Base-by-base conservation (phyloP, 2,797 vertebrate species). In the Clarias fuscus region DNA sequence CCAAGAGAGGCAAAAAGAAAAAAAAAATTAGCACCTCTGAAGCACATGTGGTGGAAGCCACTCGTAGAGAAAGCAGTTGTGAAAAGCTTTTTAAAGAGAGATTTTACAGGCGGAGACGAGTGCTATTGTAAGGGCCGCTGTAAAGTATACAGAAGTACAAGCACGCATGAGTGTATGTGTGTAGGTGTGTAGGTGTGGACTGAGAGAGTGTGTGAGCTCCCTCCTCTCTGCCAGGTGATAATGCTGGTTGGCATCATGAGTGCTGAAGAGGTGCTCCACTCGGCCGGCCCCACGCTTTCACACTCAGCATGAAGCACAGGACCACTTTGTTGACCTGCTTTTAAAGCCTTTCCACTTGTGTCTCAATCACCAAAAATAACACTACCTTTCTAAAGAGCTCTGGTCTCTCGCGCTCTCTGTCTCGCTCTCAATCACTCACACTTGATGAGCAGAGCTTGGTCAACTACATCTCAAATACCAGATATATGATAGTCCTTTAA, bases 321-420 rank as follows among this genome's bases (percentile, higher is more conserved):
- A 93, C 92, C 93, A 91, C 91, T 93, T 84, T 94, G 93, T 94
- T 95, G 94, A 95, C 94, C 94, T 89, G 91, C 91, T 93, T 93
- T 95, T 93, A 94, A 93, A 91, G 92, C 91, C 92, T 70, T 85
- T 90, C 94, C 94, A 95, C 95, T 95, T 95, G 93, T 93, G 94
- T 61, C 87, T 90, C 92, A 94, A 95, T 96, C 94, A 95, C 94
- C 93, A 95, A 95, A 95, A 95, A 96, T 96, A 95, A 96, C 94
- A 94, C 91, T 89, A 90, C 82, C 90, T 89, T 92, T 91, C 94
- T 94, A 93, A 95, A 95, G 93, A 95, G 93, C 90, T 86, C 78
- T 43, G 53, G 71, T 58, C 79, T 83, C 83, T 62, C 43, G 7
- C 33, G 0, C 83, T 85, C 75, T 78, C 75, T 61, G 8, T 59